phyloP scores from a whole-genome alignment of 1,140 invertebrate species.

The Daktulosphaira vitifoliae region DNA sequence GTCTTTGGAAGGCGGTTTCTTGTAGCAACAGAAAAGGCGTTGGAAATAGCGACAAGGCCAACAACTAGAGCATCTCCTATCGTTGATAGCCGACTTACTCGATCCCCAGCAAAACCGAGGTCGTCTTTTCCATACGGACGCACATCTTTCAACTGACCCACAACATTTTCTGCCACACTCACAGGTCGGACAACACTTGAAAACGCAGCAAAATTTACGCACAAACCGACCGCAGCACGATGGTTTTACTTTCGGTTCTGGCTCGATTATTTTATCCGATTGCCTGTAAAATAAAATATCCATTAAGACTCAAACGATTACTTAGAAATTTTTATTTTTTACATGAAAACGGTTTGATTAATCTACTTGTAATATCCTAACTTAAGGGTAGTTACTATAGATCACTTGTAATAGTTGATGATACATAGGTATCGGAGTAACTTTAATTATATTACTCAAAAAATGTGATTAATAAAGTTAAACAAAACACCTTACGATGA shows the following conservation, averaged over 20 bases:
- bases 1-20: background rate
- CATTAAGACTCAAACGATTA: too few species aligned
- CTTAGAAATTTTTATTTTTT: too few species aligned
- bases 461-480: too few species aligned
- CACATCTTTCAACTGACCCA: background rate
- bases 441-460: too few species aligned
- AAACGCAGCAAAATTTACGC: background rate
- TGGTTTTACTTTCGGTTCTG: background rate
- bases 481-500: too few species aligned
- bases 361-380: too few species aligned
- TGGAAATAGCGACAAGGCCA: background rate
- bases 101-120: background rate
- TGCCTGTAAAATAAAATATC: too few species aligned
- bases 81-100: background rate
- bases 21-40: background rate
- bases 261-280: constrained; percentile 11
- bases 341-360: too few species aligned
- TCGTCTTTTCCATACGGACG: constrained; percentile 5
- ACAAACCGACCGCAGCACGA: background rate
- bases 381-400: too few species aligned
- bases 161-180: background rate
- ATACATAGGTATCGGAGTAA: too few species aligned
- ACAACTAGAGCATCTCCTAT: background rate
- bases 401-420: too few species aligned
- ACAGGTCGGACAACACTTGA: background rate